Conservation (phyloP, 2,888 invertebrate species). For the Aleiodes testaceus region DNA sequence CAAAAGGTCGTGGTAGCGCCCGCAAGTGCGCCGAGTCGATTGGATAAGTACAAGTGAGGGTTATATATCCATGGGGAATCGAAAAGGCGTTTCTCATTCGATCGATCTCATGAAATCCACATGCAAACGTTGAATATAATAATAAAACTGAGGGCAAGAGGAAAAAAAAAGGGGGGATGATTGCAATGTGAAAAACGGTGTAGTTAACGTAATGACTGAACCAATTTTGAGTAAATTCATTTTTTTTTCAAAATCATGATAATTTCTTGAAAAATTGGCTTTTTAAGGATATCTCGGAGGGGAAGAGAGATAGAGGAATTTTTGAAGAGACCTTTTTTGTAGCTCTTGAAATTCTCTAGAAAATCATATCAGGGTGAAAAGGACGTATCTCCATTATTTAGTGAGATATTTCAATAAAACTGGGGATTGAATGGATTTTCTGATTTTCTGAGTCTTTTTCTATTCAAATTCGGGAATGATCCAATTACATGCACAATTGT, state of each 20-base stretch:
- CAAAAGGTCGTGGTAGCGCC: constrained; percentile 40
- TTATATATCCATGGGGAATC: constrained; percentile 41
- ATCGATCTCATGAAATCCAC: constrained; percentile 40
- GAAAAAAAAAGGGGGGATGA: not conserved
- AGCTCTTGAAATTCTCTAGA: no score
- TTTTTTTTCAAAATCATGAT: no score
- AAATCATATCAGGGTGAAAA: no score
- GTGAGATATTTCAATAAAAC: no score
- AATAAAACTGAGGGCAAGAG: not conserved
- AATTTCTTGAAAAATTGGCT: no score
- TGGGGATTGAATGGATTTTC: no score
- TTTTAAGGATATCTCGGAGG: no score
- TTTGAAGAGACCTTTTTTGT: no score
- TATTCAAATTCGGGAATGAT: no score
- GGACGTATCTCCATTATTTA: no score
- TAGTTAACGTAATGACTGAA: constrained; percentile 1
- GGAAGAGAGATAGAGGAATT: no score
- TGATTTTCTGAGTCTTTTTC: no score
- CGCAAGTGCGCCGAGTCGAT: constrained; percentile 36
- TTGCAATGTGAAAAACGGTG: not conserved
- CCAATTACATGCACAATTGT: constrained; percentile 22
- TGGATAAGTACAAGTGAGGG: constrained; percentile 44
- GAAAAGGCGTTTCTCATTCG: constrained; percentile 43
- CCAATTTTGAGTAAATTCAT: constrained; percentile 17
- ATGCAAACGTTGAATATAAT: constrained; percentile 25